Conservation (phyloP, 2,113 vertebrate genomes). For the Callochromis pleurospilus region DNA sequence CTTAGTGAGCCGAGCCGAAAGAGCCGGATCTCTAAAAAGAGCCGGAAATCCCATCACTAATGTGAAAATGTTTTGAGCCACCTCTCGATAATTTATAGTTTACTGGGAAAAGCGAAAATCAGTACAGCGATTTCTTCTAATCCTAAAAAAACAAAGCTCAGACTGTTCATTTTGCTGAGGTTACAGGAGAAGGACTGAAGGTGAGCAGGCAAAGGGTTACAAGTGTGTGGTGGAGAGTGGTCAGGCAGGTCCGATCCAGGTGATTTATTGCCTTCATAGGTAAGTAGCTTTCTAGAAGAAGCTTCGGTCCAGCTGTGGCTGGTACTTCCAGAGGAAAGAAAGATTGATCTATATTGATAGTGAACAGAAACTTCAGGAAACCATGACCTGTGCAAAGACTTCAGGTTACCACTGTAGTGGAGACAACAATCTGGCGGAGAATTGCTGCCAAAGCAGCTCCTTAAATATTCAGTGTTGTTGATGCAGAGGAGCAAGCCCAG, state of each 20-base stretch:
- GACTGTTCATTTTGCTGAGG: background rate
- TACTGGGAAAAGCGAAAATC: fast-evolving
- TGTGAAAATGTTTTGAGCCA: background rate
- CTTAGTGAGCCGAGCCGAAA: too few species aligned
- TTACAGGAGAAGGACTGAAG: background rate
- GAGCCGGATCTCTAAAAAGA: too few species aligned
- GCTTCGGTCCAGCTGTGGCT: background rate
- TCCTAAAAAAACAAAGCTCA: background rate
- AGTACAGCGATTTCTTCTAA: background rate
- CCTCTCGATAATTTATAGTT: background rate
- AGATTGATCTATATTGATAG: background rate
- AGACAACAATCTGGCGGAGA: background rate
- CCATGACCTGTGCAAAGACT: background rate
- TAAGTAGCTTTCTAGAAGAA: background rate
- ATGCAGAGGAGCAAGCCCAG: background rate
- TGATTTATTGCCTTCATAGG: background rate
- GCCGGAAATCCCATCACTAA: too few species aligned
- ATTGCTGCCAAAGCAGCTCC: background rate
- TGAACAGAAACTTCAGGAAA: background rate
- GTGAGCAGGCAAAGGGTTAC: background rate
- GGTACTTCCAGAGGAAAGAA: background rate
- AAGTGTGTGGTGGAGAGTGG: background rate
- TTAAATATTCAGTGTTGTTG: background rate
- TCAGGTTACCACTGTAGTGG: background rate
- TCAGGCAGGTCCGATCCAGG: background rate